phyloP scores from a whole-genome alignment of 1,140 invertebrate genomes.

The Telenomus remus region DNA sequence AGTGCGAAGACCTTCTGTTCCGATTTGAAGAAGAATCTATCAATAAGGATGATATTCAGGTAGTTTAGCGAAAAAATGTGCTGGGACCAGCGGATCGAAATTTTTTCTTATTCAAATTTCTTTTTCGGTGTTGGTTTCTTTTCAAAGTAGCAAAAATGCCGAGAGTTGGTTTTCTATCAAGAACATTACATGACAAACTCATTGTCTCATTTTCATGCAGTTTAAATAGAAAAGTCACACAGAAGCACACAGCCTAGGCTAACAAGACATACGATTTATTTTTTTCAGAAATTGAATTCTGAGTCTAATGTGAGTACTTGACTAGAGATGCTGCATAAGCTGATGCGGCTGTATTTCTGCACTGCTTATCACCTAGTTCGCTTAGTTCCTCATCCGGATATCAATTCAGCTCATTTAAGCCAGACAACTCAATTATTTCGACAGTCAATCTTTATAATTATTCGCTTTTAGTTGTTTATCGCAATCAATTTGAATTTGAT shows the following conservation, averaged over 20 bases:
- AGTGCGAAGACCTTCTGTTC: constrained; percentile 94
- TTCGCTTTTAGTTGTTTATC: background rate
- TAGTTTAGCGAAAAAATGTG: constrained; percentile 67
- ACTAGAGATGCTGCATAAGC: constrained; percentile 53
- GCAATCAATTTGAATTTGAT: too few relatives aligned
- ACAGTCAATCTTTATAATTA: background rate
- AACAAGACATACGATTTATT: constrained; percentile 65
- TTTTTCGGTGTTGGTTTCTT: background rate
- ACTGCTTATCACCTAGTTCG: constrained; percentile 65
- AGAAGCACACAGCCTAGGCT: constrained; percentile 45
- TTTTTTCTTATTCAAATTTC: background rate
- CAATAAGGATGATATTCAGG: constrained; percentile 86
- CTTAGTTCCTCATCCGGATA: constrained; percentile 54
- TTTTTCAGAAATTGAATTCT: constrained; percentile 73
- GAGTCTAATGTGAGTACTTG: constrained; percentile 74
- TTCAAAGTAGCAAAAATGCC: too few relatives aligned
- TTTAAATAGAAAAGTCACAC: constrained; percentile 17
- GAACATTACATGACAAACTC: background rate
- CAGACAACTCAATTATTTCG: too few relatives aligned
- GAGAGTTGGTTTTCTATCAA: constrained; percentile 2
- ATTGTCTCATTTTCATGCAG: constrained; percentile 35
- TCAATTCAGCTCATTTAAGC: constrained; percentile 19
- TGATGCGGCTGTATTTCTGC: constrained; percentile 66
- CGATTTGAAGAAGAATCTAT: constrained; percentile 92
- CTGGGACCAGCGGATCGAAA: too few relatives aligned